Conservation (phyloP, 1,140 invertebrate species). For the Geopemphigus sp. region DNA sequence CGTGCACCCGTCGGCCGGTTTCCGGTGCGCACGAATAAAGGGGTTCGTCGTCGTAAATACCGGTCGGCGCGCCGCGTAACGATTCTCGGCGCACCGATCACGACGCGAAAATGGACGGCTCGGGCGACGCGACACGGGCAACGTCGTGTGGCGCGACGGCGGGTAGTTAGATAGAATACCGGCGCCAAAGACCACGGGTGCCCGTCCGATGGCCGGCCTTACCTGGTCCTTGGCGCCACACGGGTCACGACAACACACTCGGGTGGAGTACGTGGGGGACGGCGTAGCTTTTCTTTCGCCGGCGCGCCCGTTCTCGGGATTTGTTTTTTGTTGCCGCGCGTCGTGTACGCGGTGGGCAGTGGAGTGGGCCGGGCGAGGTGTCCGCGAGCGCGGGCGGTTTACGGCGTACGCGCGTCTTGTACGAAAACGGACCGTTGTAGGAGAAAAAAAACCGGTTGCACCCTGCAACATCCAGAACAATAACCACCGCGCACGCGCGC, state of each 20-base stretch:
- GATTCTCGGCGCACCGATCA: too few relatives aligned
- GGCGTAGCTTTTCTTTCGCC: too few relatives aligned
- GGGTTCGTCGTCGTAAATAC: too few relatives aligned
- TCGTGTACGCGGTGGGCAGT: background rate
- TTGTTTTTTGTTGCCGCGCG: background rate
- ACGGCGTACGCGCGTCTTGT: background rate
- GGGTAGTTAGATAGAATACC: background rate
- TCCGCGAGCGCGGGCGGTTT: background rate
- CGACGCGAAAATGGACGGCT: too few relatives aligned
- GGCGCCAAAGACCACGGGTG: background rate
- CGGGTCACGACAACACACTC: conserved; percentile 6
- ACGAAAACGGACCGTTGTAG: background rate
- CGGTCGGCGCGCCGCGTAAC: too few relatives aligned
- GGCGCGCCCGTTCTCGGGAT: background rate
- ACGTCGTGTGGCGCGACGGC: too few relatives aligned
- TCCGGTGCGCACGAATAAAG: background rate
- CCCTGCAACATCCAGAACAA: conserved; percentile 26
- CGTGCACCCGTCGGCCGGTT: background rate
- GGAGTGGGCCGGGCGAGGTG: background rate
- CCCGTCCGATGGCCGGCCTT: background rate
- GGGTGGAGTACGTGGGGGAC: too few relatives aligned
- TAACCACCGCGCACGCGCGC: background rate
- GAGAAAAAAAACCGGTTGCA: conserved; percentile 27
- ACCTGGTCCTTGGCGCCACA: conserved; percentile 19
- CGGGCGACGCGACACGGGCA: too few relatives aligned